Evolutionary conservation across 1,140 invertebrate genomes (phyloP).

Genomic region (Dolichoris vasculosae): DNA sequence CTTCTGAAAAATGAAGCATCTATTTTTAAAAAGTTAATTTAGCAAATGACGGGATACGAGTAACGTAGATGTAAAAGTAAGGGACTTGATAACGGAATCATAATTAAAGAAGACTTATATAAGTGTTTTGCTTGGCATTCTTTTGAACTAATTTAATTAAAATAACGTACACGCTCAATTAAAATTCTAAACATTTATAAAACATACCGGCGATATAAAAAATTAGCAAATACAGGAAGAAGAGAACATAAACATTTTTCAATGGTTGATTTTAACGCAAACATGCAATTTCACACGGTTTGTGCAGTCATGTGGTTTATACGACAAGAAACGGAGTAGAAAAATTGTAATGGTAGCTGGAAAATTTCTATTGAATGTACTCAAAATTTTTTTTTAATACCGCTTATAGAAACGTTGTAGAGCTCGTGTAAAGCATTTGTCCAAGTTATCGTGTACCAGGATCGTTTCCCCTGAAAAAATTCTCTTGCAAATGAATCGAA

Average conservation of each 20-base stretch:
- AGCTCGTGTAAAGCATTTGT: too few species aligned
- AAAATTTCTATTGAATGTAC: neutral
- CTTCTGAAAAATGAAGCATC: too few species aligned
- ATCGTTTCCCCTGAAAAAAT: too few species aligned
- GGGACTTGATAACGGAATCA: neutral
- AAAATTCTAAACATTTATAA: neutral
- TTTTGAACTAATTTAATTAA: slow-evolving; percentile 12
- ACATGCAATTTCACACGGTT: neutral
- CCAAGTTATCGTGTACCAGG: too few species aligned
- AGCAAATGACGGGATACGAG: too few species aligned
- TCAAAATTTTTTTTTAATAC: neutral
- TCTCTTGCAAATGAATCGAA: neutral
- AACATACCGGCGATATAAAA: neutral
- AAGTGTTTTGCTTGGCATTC: neutral
- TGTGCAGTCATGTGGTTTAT: neutral
- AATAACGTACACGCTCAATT: neutral
- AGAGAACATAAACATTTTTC: neutral
- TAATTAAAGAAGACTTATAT: neutral
- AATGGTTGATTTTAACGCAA: neutral
- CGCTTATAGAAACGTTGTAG: too few species aligned
- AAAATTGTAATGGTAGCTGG: neutral
- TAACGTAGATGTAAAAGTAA: neutral
- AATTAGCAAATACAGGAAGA: neutral
- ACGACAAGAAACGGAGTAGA: neutral
- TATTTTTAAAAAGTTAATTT: too few species aligned